Base-by-base conservation (phyloP, 1,140 invertebrate genomes). In the Saccostrea glomerata region DNA sequence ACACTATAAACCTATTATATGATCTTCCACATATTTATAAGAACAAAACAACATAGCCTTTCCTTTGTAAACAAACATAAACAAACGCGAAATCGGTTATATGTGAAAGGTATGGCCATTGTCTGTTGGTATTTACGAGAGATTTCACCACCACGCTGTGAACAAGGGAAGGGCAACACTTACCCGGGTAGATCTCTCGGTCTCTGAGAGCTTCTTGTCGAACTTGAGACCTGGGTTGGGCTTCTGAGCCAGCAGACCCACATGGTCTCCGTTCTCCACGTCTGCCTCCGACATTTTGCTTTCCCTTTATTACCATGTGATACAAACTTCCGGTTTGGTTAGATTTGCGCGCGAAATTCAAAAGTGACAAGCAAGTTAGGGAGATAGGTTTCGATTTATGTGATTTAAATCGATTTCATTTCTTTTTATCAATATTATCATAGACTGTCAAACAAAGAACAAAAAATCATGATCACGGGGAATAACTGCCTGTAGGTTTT, bases 201-300 rank as follows among this genome's bases (percentile, higher is more conserved):
- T 89, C 20, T 92, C 90, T 25, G 90, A 91, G 63, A 92, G 88
- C 85, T 91, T 91, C 56, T 90, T 90, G 63, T 91, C 91, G 73
- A 91, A 92, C 63, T 91, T 90, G 85, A 91, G 40, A 36, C 92
- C 89, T 77, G 91, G 88, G 63, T 93, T 92, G 73, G 89, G 87
- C 86, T 92, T 90, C 55, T 88, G 90, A 47, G 92, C 91, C 47
- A 93, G 86, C 23, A 92, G 86, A 25, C 91, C 91, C 90, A 90
- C 89, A 88, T 90, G 89, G 73, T 90, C 87, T 60, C 87, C 90
- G 84, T 90, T 90, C 73, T 91, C 89, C 91, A 92, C 85, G 91
- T 91, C 91, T 89, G 84, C 89, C 56, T 92, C 91, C 92, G 92
- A 92, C 92, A 92, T 92, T 92, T 92, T 92, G 92, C 91, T 91